Evolutionary conservation across 2,113 vertebrate genomes (phyloP).

Genomic region (Phylloscopus whistleri): DNA sequence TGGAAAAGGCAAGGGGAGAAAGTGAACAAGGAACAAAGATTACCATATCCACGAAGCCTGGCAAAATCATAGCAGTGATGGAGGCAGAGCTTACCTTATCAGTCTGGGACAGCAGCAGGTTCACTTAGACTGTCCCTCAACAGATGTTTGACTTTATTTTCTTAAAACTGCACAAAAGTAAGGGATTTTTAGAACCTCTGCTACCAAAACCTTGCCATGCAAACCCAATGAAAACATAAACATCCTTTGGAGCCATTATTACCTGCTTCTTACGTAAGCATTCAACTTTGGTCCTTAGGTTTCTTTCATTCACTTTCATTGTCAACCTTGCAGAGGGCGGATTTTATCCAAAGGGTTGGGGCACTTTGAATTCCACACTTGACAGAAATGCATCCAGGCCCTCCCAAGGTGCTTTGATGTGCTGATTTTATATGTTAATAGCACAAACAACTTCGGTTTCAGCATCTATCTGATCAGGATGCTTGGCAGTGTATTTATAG

Average conservation of each 20-base stretch:
- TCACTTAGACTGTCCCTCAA: background rate
- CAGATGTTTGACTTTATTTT: background rate
- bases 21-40: background rate
- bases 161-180: background rate
- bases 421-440: background rate
- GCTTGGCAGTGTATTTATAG: background rate
- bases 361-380: background rate
- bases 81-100: background rate
- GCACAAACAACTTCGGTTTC: background rate
- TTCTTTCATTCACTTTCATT: background rate
- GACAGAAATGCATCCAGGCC: background rate
- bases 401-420: background rate
- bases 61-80: background rate
- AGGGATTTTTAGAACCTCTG: background rate
- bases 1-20: background rate
- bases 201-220: background rate
- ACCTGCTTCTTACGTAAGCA: background rate
- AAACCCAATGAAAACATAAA: background rate
- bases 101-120: background rate
- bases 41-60: rapidly evolving
- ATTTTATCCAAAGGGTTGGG: background rate
- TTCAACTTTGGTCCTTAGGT: background rate
- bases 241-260: background rate
- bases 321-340: background rate
- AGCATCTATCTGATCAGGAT: background rate